These are phyloP conservation scores for Lerema accius DNA, from an alignment of 1,140 invertebrate species.

Conservation along the genomic window DNA sequence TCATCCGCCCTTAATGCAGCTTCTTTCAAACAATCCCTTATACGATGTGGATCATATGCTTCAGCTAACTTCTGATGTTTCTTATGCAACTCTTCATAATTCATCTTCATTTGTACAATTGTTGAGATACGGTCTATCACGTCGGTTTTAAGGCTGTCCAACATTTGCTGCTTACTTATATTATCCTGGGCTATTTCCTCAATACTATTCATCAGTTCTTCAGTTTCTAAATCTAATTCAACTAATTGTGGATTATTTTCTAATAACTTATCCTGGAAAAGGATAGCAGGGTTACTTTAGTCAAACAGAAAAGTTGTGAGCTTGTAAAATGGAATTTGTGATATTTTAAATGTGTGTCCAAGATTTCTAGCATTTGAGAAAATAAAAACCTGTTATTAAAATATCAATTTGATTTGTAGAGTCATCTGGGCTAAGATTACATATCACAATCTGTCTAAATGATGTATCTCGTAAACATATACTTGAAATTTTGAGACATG, in stretches of 20 bases:
- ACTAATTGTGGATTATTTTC: constrained; percentile 86
- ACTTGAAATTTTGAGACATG: too few species aligned
- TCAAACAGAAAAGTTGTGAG: too few species aligned
- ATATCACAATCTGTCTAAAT: too few species aligned
- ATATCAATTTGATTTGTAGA: too few species aligned
- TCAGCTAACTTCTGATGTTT: constrained; percentile 88
- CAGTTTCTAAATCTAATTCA: constrained; percentile 86
- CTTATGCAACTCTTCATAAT: constrained; percentile 86
- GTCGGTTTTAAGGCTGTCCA: constrained; percentile 85
- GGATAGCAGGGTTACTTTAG: neutral
- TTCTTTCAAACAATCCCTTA: constrained; percentile 84
- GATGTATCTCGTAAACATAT: too few species aligned
- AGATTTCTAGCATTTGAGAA: too few species aligned
- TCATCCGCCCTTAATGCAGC: constrained; percentile 87
- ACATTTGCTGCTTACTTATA: constrained; percentile 85
- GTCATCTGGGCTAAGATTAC: too few species aligned
- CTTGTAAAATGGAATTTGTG: too few species aligned
- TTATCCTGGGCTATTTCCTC: constrained; percentile 89
- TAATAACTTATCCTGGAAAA: constrained; percentile 86
- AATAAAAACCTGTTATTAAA: too few species aligned
- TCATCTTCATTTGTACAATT: constrained; percentile 87
- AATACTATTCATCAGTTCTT: constrained; percentile 88
- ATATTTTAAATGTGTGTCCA: too few species aligned
- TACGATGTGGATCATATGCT: constrained; percentile 88
- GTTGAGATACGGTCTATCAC: constrained; percentile 86